phyloP scores from a whole-genome alignment of 2,888 invertebrate species.

The Sinohyriopsis cumingii region DNA sequence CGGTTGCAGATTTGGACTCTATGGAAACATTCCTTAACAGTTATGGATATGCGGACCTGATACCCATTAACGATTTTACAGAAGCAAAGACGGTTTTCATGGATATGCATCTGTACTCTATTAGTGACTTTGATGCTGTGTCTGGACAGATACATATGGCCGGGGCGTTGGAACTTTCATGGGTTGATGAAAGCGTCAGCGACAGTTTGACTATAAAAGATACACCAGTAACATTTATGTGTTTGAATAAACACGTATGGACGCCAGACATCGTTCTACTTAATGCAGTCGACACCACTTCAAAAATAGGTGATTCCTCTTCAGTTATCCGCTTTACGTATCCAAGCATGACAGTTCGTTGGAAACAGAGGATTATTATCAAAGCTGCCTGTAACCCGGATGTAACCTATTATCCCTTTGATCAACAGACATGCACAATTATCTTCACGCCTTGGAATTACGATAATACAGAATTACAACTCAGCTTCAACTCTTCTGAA shows the following conservation, averaged over 20 bases:
- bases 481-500: constrained; percentile 4
- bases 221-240: constrained; percentile 3
- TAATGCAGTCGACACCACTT: constrained; percentile 27
- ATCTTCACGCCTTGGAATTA: constrained; percentile 22
- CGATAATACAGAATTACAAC: constrained; percentile 5
- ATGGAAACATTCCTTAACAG: too few species aligned
- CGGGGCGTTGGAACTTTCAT: constrained; percentile 12
- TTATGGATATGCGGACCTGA: not conserved
- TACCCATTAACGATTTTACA: constrained; percentile 1
- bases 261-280: constrained; percentile 27
- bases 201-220: not conserved
- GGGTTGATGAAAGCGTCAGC: constrained; percentile 15
- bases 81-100: constrained; percentile 2
- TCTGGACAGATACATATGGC: constrained; percentile 14
- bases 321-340: constrained; percentile 24
- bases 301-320: constrained; percentile 23
- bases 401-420: constrained; percentile 32
- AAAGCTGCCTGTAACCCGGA: constrained; percentile 29
- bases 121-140: constrained; percentile 22
- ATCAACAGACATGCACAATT: constrained; percentile 27
- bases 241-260: constrained; percentile 25
- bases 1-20: too few species aligned
- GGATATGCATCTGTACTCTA: constrained; percentile 10
- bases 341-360: constrained; percentile 14
- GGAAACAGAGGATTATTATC: constrained; percentile 31